Conservation (phyloP, 92 coral and sea anemone genomes). For the Zoanthus solanderi region DNA sequence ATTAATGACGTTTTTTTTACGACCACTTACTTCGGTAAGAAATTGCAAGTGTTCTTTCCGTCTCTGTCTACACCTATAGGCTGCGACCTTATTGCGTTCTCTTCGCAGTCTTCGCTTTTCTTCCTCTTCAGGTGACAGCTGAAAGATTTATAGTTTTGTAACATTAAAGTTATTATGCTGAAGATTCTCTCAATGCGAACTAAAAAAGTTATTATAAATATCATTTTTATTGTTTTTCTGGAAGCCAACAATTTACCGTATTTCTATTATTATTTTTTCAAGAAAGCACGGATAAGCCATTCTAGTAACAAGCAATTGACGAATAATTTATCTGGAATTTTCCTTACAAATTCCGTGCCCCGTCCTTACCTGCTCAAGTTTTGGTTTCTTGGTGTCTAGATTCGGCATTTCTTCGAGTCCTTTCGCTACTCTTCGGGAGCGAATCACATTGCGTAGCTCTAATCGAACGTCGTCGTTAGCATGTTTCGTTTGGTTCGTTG, state of each 20-base stretch:
- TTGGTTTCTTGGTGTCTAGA: conserved; percentile 81
- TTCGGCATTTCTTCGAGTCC: conserved; percentile 95
- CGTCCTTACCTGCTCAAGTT: conserved; percentile 76
- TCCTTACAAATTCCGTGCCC: not conserved
- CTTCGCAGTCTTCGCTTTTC: conserved; percentile 89
- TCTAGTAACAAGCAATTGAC: no score
- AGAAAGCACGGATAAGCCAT: not conserved
- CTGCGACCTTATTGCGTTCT: conserved; percentile 96
- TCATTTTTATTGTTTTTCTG: no score
- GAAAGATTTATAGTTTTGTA: not conserved
- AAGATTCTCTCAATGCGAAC: not conserved
- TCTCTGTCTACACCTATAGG: conserved; percentile 94
- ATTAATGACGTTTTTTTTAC: not conserved
- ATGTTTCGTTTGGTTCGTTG: conserved; percentile 56
- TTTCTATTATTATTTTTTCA: not conserved
- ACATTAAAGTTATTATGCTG: no score
- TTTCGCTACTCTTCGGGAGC: conserved; percentile 86
- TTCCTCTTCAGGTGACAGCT: conserved; percentile 91
- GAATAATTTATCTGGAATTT: not conserved
- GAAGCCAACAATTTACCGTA: no score
- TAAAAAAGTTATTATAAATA: no score
- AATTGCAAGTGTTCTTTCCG: conserved; percentile 91
- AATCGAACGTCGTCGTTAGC: conserved; percentile 87
- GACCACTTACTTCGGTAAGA: conserved; percentile 78
- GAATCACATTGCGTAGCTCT: conserved; percentile 89